These are phyloP conservation scores for Barnardius zonarius DNA, from an alignment of 2,113 vertebrate genomes.

Conservation along the genomic window DNA sequence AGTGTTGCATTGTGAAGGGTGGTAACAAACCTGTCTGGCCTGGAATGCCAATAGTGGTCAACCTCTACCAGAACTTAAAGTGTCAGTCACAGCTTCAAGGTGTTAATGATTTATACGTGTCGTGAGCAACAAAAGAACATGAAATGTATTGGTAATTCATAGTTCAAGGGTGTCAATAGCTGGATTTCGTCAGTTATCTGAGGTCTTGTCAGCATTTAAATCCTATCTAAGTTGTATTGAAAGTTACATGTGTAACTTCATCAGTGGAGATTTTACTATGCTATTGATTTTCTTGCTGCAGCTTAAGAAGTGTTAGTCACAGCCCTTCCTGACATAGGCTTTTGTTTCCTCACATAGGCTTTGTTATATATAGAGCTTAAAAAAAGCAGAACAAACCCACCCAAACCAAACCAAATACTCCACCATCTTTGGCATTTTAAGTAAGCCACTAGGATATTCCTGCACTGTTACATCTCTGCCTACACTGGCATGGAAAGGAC, in stretches of 20 bases:
- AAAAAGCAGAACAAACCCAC: not conserved
- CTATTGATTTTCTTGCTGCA: not conserved
- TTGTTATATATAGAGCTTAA: not conserved
- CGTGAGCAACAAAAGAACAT: not conserved
- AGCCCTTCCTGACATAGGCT: not conserved
- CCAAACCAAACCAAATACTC: not conserved
- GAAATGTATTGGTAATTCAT: not conserved
- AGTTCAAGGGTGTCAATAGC: not conserved
- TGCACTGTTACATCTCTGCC: not conserved
- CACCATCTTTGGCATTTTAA: not conserved
- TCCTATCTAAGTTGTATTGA: not conserved
- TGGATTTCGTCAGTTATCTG: not conserved
- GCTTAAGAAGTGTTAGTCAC: not conserved
- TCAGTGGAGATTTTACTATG: not conserved
- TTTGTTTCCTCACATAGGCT: not conserved
- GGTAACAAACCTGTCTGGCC: constrained; percentile 36
- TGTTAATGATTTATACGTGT: not conserved
- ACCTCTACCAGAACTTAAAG: not conserved
- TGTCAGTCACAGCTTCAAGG: not conserved
- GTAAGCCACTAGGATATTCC: not conserved
- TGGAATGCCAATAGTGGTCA: not conserved
- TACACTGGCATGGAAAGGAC: not conserved
- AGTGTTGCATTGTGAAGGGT: constrained; percentile 3
- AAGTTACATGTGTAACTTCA: not conserved
- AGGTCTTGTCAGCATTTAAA: not conserved